Base-by-base conservation (phyloP, 2,888 invertebrate genomes). In the Pyrrhia umbra region DNA sequence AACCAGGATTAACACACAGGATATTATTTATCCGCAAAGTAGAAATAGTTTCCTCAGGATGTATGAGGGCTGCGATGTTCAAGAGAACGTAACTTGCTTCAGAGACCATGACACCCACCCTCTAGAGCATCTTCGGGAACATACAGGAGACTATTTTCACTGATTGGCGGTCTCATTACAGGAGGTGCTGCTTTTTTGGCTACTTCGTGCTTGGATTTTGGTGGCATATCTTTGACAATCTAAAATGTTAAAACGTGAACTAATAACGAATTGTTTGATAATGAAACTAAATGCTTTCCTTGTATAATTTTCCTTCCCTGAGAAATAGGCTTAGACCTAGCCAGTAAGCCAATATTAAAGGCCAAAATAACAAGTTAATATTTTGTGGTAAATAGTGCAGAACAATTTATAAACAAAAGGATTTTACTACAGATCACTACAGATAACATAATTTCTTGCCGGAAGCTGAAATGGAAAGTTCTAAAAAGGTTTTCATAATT, bases 141-240 rank as follows among this genome's bases (percentile, higher is more conserved):
- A 39, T 70, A 85, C 10, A 90, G 34, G 2, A 95, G 87, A 69
- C 92, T 92, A 1, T 91, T 86, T n/a, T 85, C 81, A 72, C 93
- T 93, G 37, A 95, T 90, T 15, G 86, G 68, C 2, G 85, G 92
- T 13, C 93, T 83, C 34, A 68, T 13, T 13, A 89, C 27, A 67
- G 75, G 67, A 0, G 85, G 76, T 8, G 85, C 10, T 1, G 84
- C 56, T 71, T 92, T 93, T 73, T 89, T 92, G 0, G 70, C 23
- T 1, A 77, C 16, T 55, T 90, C 91, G 1, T 16, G 9, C 77
- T 90, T 92, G 13, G 90, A 0, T 18, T 68, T 73, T 2, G 72
- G 59, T 3, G 57, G 30, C 71, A 72, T 63, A 13, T 27, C n/a
- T 16, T 4, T 57, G 6, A 15, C n/a, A 49, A 16, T 23, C 15